These are phyloP conservation scores for Athrips mouffetella DNA, from an alignment of 2,888 invertebrate genomes.

Conservation along the genomic window DNA sequence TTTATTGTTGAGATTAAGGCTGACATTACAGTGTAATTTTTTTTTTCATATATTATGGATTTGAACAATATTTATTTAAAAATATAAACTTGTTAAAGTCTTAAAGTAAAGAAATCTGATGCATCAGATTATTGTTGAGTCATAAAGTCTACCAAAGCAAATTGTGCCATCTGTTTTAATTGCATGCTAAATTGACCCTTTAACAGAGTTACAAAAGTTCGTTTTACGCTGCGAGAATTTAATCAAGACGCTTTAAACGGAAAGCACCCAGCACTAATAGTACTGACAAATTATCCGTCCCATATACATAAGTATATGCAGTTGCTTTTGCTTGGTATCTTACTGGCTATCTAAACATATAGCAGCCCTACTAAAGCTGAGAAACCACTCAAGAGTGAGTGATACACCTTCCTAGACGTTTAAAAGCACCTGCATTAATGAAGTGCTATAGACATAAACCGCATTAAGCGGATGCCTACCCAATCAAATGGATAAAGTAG, in stretches of 20 bases:
- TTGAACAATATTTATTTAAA: no score
- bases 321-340: neutral
- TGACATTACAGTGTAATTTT: no score
- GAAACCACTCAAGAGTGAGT: conserved; percentile 3
- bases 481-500: conserved; percentile 15
- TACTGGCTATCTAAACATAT: neutral
- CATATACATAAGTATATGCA: neutral
- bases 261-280: neutral
- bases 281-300: conserved; percentile 5
- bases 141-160: no score
- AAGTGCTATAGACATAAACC: conserved; percentile 12
- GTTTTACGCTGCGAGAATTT: neutral
- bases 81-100: no score
- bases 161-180: no score
- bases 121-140: no score
- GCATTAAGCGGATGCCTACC: conserved; percentile 7
- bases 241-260: neutral
- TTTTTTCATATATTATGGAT: no score
- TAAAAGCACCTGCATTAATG: conserved; percentile 6
- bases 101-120: no score
- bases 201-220: neutral
- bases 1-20: no score
- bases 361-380: neutral
- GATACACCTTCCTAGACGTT: neutral
- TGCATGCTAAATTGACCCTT: neutral